phyloP scores from a whole-genome alignment of 2,113 vertebrate species.

The Scortum barcoo region DNA sequence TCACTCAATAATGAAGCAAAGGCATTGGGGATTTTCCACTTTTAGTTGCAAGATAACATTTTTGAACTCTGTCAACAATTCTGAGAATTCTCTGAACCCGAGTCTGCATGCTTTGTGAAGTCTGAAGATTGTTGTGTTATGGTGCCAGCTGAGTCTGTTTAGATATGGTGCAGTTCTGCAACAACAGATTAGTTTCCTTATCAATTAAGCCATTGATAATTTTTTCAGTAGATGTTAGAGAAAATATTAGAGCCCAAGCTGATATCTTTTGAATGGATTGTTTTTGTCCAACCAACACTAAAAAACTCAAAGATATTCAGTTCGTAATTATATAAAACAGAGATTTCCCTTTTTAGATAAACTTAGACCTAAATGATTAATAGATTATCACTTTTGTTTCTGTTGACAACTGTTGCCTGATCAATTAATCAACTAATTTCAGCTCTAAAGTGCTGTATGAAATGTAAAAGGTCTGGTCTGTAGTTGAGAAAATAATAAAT shows the following conservation, averaged over 20 bases:
- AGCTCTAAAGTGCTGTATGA: neutral
- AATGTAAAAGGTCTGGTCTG: neutral
- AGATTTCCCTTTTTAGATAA: neutral
- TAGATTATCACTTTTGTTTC: neutral
- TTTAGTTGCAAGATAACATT: constrained; percentile 35
- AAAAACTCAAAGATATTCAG: neutral
- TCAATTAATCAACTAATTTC: neutral
- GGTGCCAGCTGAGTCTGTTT: neutral
- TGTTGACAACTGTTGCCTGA: no score
- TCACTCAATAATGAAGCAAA: constrained; percentile 30
- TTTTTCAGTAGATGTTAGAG: neutral
- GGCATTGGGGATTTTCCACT: constrained; percentile 35
- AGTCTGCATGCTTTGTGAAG: neutral
- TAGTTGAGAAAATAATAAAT: neutral
- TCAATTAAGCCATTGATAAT: neutral
- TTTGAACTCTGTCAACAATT: constrained; percentile 38
- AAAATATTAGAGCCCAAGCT: no score
- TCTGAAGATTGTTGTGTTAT: neutral
- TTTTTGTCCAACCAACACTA: neutral
- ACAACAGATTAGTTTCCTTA: neutral
- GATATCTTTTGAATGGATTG: neutral
- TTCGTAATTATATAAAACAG: neutral
- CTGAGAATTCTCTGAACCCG: constrained; percentile 4
- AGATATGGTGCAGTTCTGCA: neutral
- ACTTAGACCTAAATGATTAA: neutral